Percentiles rank a stretch among this genome's conserved stretches.
phyloP scores from a whole-genome alignment of 1,140 invertebrate species.

The Tyrophagus putrescentiae region DNA sequence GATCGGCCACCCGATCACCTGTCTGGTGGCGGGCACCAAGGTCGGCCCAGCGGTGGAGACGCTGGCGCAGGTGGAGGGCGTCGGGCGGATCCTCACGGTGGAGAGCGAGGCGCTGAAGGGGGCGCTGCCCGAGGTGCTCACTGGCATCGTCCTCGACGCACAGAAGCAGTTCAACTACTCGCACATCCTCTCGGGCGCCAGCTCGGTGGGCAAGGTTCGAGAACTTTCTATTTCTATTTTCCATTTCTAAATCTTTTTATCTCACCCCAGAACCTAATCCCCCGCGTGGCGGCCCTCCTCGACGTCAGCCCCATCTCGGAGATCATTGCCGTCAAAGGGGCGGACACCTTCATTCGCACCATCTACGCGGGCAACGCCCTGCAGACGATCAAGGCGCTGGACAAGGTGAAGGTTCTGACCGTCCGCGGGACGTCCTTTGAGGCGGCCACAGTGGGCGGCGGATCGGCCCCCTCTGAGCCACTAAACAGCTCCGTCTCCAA shows the following conservation, averaged over 20 bases:
- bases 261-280: slow-evolving; percentile 51
- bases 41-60: slow-evolving; percentile 49
- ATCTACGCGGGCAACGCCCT: slow-evolving; percentile 97
- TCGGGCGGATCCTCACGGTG: slow-evolving; percentile 72
- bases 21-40: slow-evolving; percentile 74
- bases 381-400: slow-evolving; percentile 71
- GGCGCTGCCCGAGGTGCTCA: slow-evolving; percentile 69
- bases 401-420: slow-evolving; percentile 74
- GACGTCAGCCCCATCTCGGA: slow-evolving; percentile 92
- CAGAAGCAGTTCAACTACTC: slow-evolving; percentile 89
- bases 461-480: slow-evolving; percentile 40
- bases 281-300: slow-evolving; percentile 81
- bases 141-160: slow-evolving; percentile 67
- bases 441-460: slow-evolving; percentile 51
- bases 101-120: slow-evolving; percentile 77
- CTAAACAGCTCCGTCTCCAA: slow-evolving; percentile 42
- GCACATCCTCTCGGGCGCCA: slow-evolving; percentile 80
- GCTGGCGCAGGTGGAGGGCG: slow-evolving; percentile 56
- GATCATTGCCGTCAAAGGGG: slow-evolving; percentile 72
- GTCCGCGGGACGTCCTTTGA: slow-evolving; percentile 75
- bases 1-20: slow-evolving; percentile 65
- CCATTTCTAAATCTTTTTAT: slow-evolving; percentile 9
- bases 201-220: slow-evolving; percentile 65
- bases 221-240: slow-evolving; percentile 23
- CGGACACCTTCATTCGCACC: slow-evolving; percentile 85